A percentile compares a stretch with the other conserved stretches of the same genome.
Conservation (phyloP, 2,797 vertebrate species). For the Sardinella longiceps region DNA sequence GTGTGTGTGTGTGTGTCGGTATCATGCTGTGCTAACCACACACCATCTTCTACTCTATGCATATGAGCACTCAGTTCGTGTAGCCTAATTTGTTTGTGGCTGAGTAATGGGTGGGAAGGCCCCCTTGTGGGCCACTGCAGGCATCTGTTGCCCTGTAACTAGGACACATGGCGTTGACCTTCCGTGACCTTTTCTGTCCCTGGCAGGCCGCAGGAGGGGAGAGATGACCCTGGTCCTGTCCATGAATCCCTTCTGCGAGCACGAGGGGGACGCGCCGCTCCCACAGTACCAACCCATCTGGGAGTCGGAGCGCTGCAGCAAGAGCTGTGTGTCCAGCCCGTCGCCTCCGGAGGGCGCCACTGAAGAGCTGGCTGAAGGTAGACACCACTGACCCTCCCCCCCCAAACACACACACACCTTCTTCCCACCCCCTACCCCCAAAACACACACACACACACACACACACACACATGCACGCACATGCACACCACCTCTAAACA, state of each 20-base stretch:
- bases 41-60: not conserved
- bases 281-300: constrained; percentile 83
- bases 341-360: constrained; percentile 60
- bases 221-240: constrained; percentile 96
- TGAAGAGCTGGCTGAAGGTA: constrained; percentile 58
- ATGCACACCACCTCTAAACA: no score
- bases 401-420: no score
- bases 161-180: not conserved
- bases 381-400: constrained; percentile 24
- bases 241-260: constrained; percentile 91
- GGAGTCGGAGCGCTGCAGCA: constrained; percentile 83
- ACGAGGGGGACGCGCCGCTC: constrained; percentile 84
- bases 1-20: not conserved
- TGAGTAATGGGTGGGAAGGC: not conserved
- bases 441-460: not conserved
- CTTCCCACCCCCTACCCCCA: not conserved
- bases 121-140: not conserved
- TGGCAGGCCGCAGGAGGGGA: constrained; percentile 58
- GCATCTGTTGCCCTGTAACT: not conserved
- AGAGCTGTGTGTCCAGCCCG: constrained; percentile 70
- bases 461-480: not conserved
- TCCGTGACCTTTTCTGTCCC: not conserved
- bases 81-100: not conserved
- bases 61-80: not conserved
- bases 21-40: not conserved